Conservation (phyloP, 2,113 vertebrate species). For the Sylvietta virens region DNA sequence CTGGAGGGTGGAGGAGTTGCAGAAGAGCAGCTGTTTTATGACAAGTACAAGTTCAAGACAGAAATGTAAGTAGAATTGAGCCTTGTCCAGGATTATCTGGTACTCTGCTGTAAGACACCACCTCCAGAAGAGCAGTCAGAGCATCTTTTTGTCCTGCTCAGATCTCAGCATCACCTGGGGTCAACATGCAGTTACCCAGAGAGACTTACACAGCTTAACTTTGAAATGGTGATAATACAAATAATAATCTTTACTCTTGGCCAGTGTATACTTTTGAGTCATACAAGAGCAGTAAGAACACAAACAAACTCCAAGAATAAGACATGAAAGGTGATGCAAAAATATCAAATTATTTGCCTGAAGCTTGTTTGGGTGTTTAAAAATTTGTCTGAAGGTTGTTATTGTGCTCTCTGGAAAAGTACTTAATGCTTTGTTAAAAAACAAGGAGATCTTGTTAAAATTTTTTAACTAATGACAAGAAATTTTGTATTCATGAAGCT, state of each 20-base stretch:
- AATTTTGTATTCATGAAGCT: background rate
- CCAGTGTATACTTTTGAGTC: background rate
- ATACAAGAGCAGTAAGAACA: background rate
- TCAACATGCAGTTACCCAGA: background rate
- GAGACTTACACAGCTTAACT: background rate
- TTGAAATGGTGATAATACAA: background rate
- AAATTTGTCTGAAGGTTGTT: background rate
- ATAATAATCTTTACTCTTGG: background rate
- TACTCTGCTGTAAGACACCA: background rate
- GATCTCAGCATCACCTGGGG: background rate
- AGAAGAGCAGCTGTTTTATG: background rate
- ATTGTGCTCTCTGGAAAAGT: background rate
- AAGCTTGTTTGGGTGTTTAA: background rate
- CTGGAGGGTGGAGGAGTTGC: background rate
- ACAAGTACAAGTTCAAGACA: background rate
- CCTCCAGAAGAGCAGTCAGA: background rate
- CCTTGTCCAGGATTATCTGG: background rate
- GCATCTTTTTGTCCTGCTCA: background rate
- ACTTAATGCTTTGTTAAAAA: background rate
- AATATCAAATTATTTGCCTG: background rate
- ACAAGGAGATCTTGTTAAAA: background rate
- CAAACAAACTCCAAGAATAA: background rate
- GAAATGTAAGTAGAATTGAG: background rate
- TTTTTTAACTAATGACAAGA: background rate
- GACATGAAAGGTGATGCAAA: background rate